Evolutionary conservation across 2,888 invertebrate genomes (phyloP).

Genomic region (Cylloceria caligata): DNA sequence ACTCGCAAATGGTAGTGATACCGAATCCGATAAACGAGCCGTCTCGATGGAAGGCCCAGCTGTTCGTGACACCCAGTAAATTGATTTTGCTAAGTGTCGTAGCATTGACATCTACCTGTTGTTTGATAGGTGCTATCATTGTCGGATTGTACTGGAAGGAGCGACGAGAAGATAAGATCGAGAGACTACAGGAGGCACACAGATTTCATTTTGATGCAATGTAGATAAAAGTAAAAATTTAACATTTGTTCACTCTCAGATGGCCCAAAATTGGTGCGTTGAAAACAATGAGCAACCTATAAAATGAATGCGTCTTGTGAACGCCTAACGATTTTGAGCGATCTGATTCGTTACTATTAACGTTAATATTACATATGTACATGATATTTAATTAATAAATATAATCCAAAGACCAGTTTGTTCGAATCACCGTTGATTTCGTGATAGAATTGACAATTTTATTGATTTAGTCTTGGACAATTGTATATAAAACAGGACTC

Average conservation of each 20-base stretch:
- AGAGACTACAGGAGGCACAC: constrained; percentile 92
- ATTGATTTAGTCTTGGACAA: constrained; percentile 73
- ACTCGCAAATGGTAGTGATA: constrained; percentile 98
- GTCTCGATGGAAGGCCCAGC: constrained; percentile 93
- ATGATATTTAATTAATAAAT: constrained; percentile 71
- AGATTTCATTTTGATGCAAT: constrained; percentile 95
- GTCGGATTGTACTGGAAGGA: constrained; percentile 96
- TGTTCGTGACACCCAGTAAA: constrained; percentile 98
- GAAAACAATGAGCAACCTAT: neutral
- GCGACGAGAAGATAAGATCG: constrained; percentile 92
- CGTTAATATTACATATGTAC: constrained; percentile 48
- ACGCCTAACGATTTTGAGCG: neutral
- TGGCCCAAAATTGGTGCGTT: neutral
- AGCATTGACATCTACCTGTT: constrained; percentile 94
- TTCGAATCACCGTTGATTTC: constrained; percentile 52
- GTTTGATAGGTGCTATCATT: constrained; percentile 94
- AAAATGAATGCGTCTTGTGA: neutral
- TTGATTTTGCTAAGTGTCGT: constrained; percentile 96
- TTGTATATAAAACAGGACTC: constrained; percentile 77
- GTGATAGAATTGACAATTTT: constrained; percentile 77
- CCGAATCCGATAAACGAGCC: constrained; percentile 93
- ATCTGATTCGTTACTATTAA: constrained; percentile 36
- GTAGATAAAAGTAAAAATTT: constrained; percentile 85
- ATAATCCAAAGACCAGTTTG: constrained; percentile 43
- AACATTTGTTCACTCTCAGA: constrained; percentile 34